A percentile compares a stretch with the other conserved stretches of the same genome.
phyloP scores from a whole-genome alignment of 1,140 invertebrate species.

The Brachionus rotundiformis region DNA sequence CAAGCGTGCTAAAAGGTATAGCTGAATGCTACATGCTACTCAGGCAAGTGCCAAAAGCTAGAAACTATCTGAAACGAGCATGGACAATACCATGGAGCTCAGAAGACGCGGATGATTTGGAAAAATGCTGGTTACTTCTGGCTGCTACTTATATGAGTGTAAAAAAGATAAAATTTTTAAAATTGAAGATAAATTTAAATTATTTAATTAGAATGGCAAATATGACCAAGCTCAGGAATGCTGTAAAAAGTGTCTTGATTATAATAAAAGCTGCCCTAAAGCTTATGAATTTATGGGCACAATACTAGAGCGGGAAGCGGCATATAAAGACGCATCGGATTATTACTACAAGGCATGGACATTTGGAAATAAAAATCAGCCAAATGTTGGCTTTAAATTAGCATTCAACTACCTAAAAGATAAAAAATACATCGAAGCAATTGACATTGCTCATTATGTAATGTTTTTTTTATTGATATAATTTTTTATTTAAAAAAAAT shows the following conservation, averaged over 20 bases:
- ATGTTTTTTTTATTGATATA: too few relatives aligned
- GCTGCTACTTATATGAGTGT: slow-evolving; percentile 85
- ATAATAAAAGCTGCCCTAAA: slow-evolving; percentile 81
- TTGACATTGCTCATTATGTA: slow-evolving; percentile 78
- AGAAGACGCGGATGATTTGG: slow-evolving; percentile 86
- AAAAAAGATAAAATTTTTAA: slow-evolving; percentile 25
- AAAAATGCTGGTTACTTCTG: slow-evolving; percentile 87
- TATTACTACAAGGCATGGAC: slow-evolving; percentile 84
- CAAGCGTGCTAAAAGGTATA: slow-evolving; percentile 84
- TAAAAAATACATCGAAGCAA: slow-evolving; percentile 81
- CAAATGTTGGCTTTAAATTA: slow-evolving; percentile 76
- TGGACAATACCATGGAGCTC: slow-evolving; percentile 80
- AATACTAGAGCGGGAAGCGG: slow-evolving; percentile 87
- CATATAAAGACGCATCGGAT: slow-evolving; percentile 79
- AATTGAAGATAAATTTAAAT: slow-evolving; percentile 23
- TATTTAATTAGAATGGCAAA: slow-evolving; percentile 70
- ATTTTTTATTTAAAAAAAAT: not conserved
- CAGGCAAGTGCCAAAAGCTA: slow-evolving; percentile 82
- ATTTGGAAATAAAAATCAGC: slow-evolving; percentile 74
- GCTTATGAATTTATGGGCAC: slow-evolving; percentile 85
- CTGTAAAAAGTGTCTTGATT: slow-evolving; percentile 76
- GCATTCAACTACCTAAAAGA: slow-evolving; percentile 87
- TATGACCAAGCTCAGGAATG: slow-evolving; percentile 82
- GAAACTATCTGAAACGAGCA: slow-evolving; percentile 87
- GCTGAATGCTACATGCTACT: slow-evolving; percentile 81